A percentile compares a stretch with the other conserved stretches of the same genome.
Evolutionary conservation across 2,888 invertebrate species (phyloP).

Genomic region (Tetranychus truncatus): DNA sequence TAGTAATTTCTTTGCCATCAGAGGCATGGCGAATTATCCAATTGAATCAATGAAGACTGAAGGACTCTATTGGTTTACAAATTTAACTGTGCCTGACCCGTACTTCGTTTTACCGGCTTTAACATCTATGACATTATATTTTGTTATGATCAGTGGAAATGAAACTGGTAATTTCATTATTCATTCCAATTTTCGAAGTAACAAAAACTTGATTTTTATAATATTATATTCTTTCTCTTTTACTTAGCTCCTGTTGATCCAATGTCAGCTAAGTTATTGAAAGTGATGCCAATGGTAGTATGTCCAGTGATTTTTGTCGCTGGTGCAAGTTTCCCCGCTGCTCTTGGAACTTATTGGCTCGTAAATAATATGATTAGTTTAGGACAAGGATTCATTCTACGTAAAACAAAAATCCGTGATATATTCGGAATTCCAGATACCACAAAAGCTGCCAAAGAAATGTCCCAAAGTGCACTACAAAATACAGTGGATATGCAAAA

Average conservation of each 20-base stretch:
- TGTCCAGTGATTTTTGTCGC: not conserved
- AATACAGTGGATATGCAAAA: not conserved
- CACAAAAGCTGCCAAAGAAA: not conserved
- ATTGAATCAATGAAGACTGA: slow-evolving; percentile 74
- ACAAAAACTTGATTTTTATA: no score
- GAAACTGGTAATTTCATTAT: not conserved
- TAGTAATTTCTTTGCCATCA: slow-evolving; percentile 53
- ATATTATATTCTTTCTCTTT: no score
- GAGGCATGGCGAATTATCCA: slow-evolving; percentile 70
- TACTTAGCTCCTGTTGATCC: not conserved
- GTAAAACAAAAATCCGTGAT: slow-evolving; percentile 50
- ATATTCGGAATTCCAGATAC: slow-evolving; percentile 52
- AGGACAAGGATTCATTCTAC: slow-evolving; percentile 55
- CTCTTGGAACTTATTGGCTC: slow-evolving; percentile 77
- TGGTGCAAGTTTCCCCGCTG: slow-evolving; percentile 33
- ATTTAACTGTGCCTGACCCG: slow-evolving; percentile 77
- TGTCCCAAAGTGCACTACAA: not conserved
- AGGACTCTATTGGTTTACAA: slow-evolving; percentile 77
- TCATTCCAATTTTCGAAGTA: no score
- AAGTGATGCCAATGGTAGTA: not conserved
- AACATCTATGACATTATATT: slow-evolving; percentile 56
- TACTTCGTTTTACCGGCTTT: slow-evolving; percentile 65
- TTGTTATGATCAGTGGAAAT: not conserved
- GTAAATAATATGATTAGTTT: slow-evolving; percentile 69
- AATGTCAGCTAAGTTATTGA: not conserved